Percentiles rank a stretch among this genome's conserved stretches.
These are phyloP conservation scores for Pseudorasbora parva DNA, from an alignment of 2,113 vertebrate genomes.

Conservation along the genomic window DNA sequence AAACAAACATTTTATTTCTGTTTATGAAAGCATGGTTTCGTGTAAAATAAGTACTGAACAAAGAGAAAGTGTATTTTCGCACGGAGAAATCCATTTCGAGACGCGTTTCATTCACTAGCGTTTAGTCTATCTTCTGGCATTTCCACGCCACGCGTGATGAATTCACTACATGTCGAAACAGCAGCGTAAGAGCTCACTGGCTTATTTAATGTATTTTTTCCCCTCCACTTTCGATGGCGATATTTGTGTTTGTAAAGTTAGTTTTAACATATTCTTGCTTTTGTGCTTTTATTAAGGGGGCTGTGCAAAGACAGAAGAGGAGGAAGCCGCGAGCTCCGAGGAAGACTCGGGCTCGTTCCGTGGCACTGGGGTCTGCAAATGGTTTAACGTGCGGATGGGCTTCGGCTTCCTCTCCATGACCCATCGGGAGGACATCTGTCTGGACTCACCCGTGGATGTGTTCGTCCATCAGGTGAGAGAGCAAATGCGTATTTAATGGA, in stretches of 20 bases:
- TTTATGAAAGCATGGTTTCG: neutral
- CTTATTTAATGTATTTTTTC: too few species aligned
- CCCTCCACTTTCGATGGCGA: neutral
- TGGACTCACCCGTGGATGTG: conserved; percentile 86
- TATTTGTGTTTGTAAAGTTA: neutral
- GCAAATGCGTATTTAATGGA: neutral
- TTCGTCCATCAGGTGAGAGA: conserved; percentile 92
- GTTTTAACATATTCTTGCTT: neutral
- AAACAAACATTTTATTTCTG: neutral
- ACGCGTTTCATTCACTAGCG: neutral
- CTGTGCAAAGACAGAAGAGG: conserved; percentile 75
- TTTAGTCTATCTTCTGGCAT: neutral
- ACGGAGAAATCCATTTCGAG: neutral
- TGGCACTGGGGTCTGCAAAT: conserved; percentile 90
- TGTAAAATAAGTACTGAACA: neutral
- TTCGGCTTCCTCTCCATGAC: conserved; percentile 96
- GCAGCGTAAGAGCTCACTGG: neutral
- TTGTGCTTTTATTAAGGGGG: conserved; percentile 72
- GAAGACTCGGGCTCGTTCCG: conserved; percentile 73
- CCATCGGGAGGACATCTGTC: conserved; percentile 78
- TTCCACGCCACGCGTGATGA: conserved; percentile 21
- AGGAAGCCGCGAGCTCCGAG: conserved; percentile 74
- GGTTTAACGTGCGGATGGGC: conserved; percentile 95
- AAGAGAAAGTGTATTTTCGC: neutral
- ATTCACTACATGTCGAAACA: conserved; percentile 33